Percentiles rank a stretch among this genome's conserved stretches.
phyloP scores from a whole-genome alignment of 2,888 invertebrate species.

The Melolontha melolontha region DNA sequence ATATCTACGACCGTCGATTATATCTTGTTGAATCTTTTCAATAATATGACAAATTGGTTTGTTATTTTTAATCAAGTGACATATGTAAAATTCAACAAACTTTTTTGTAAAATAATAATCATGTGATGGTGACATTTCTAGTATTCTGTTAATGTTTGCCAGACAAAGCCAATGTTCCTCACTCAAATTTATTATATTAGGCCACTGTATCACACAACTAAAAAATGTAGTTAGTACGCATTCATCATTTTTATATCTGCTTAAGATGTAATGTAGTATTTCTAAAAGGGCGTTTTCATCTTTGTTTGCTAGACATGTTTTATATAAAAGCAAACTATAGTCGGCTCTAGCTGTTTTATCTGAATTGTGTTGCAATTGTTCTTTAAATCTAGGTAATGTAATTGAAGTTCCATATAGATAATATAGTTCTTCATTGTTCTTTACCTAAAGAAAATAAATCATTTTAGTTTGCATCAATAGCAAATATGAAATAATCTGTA shows the following conservation, averaged over 20 bases:
- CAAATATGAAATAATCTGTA: neutral
- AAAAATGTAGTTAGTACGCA: slow-evolving; percentile 1
- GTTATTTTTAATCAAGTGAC: neutral
- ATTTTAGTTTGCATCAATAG: too few relatives aligned
- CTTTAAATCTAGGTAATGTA: slow-evolving; percentile 10
- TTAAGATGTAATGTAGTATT: slow-evolving; percentile 8
- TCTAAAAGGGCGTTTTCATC: slow-evolving; percentile 21
- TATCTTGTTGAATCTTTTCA: neutral
- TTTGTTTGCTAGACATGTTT: slow-evolving; percentile 17
- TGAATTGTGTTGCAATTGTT: slow-evolving; percentile 10
- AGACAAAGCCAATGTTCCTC: slow-evolving; percentile 14
- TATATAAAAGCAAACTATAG: neutral
- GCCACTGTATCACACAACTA: neutral
- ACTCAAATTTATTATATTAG: neutral
- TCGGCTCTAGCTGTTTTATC: neutral
- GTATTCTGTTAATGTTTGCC: neutral
- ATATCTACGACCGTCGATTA: neutral
- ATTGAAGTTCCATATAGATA: slow-evolving; percentile 11
- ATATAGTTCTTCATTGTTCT: slow-evolving; percentile 8
- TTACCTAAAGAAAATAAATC: slow-evolving; percentile 6
- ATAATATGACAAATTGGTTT: slow-evolving; percentile 5
- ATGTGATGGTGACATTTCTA: neutral
- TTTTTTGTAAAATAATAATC: neutral
- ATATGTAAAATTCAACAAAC: neutral
- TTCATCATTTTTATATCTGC: slow-evolving; percentile 31